phyloP scores from a whole-genome alignment of 2,797 vertebrate species.

The Oreortyx pictus region DNA sequence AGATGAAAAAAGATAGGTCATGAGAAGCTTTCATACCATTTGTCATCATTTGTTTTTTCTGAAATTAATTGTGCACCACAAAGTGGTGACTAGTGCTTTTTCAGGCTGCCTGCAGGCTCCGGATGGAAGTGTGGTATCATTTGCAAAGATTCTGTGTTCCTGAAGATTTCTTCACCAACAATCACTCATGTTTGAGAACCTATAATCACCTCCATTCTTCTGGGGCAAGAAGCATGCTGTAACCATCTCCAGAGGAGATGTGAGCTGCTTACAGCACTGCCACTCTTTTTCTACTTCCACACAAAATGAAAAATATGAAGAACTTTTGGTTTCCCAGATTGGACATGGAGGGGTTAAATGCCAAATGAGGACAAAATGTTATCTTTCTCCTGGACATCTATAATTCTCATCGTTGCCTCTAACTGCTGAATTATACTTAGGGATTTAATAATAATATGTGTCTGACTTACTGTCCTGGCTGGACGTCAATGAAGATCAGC shows the following conservation, averaged over 20 bases:
- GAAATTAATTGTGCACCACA: not conserved
- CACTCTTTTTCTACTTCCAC: not conserved
- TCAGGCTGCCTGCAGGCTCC: not conserved
- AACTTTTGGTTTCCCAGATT: not conserved
- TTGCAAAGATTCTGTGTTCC: not conserved
- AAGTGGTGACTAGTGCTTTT: not conserved
- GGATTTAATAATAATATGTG: not conserved
- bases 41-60: not conserved
- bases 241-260: not conserved
- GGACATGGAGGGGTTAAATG: not conserved
- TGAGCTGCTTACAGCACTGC: not conserved
- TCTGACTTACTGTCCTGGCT: constrained; percentile 19
- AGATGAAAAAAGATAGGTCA: not conserved
- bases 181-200: not conserved
- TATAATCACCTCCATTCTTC: not conserved
- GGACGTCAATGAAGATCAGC: not conserved
- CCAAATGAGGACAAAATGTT: not conserved
- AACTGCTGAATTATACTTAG: not conserved
- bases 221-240: not conserved
- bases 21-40: not conserved
- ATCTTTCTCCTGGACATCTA: not conserved
- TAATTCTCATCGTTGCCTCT: not conserved
- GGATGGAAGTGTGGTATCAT: not conserved
- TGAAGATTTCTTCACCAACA: not conserved
- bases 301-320: not conserved